Conservation (phyloP, 2,888 invertebrate genomes). For the Drosophila putrida region DNA sequence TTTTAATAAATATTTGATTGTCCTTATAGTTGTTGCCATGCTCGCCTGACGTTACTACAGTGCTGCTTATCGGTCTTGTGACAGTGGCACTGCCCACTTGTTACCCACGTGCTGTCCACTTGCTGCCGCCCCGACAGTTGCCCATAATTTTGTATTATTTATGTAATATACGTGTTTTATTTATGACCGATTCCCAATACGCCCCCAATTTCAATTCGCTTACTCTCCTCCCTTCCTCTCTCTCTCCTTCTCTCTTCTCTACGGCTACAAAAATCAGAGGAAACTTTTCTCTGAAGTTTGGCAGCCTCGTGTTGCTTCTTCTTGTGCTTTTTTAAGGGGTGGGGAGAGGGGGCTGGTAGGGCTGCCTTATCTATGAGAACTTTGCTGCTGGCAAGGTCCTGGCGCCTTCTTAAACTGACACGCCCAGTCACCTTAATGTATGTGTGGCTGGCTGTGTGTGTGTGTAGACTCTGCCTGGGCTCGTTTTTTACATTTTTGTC, state of each 20-base stretch:
- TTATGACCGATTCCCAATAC: slow-evolving; percentile 67
- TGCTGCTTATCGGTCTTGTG: slow-evolving; percentile 28
- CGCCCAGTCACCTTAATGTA: slow-evolving; percentile 7
- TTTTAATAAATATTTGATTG: neutral
- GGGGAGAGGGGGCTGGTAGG: neutral
- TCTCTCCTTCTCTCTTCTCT: neutral
- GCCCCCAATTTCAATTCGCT: neutral
- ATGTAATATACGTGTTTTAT: slow-evolving; percentile 70
- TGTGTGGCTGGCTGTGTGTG: slow-evolving; percentile 5
- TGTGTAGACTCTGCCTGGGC: slow-evolving; percentile 19
- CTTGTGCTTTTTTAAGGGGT: neutral
- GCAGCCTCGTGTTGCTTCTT: slow-evolving; percentile 8
- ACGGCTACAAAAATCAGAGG: neutral
- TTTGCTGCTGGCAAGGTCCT: slow-evolving; percentile 9
- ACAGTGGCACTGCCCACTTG: slow-evolving; percentile 47
- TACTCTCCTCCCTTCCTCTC: neutral
- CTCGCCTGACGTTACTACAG: neutral
- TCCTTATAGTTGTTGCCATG: neutral
- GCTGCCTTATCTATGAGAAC: slow-evolving; percentile 17
- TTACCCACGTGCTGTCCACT: slow-evolving; percentile 40
- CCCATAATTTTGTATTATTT: slow-evolving; percentile 71
- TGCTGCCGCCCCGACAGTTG: slow-evolving; percentile 24
- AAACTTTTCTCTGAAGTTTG: slow-evolving; percentile 44
- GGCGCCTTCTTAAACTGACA: slow-evolving; percentile 12
- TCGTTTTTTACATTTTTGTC: slow-evolving; percentile 64